Evolutionary conservation across 2,797 vertebrate species (phyloP), one percentile per base, ranked within the genome.

Genomic region (Cossypha niveicapilla): DNA sequence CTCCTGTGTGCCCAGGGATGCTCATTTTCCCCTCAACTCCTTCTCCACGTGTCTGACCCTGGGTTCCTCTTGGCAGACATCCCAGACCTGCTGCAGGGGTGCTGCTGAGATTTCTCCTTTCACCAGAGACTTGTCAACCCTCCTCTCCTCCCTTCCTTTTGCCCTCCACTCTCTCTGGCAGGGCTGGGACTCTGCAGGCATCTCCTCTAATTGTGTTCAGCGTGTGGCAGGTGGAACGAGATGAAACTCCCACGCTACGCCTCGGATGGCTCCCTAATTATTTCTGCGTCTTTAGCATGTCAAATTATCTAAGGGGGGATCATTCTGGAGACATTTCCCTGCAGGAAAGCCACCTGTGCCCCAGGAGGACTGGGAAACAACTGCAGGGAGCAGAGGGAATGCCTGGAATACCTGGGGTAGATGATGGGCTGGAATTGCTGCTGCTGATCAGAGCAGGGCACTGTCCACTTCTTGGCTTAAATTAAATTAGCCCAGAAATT

Each of bases 181-280:
- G 58, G 65, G 53, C 45, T 16, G 14, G 85, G 71, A 15, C 67
- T 37, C 67, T 1, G 9, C 81, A 44, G 58, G 81, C 24, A 0
- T 70, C 76, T 88, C 60, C 73, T 83, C 37, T 84, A 75, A 75
- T 88, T 90, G 89, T 50, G 53, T 63, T 74, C 83, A 9, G 77
- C 2, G 3, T 88, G 83, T 13, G 50, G 95, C 95, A 95, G 94
- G 96, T 92, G 95, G 77, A 90, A 93, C 32, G 27, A 81, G 76
- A 54, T 16, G 71, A 19, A 90, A 68, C 89, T 92, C 95, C 94
- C 89, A 92, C 83, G 12, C 92, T 32, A 19, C 1, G 3, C 71
- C 91, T 95, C 75, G 13, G 84, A 87, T 85, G 78, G 56, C 67
- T 88, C 84, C 32, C 90, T 92, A 76, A 93, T 96, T 93, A 93